These are phyloP conservation scores for Parnassius smintheus DNA, from an alignment of 2,888 invertebrate genomes.

Conservation along the genomic window DNA sequence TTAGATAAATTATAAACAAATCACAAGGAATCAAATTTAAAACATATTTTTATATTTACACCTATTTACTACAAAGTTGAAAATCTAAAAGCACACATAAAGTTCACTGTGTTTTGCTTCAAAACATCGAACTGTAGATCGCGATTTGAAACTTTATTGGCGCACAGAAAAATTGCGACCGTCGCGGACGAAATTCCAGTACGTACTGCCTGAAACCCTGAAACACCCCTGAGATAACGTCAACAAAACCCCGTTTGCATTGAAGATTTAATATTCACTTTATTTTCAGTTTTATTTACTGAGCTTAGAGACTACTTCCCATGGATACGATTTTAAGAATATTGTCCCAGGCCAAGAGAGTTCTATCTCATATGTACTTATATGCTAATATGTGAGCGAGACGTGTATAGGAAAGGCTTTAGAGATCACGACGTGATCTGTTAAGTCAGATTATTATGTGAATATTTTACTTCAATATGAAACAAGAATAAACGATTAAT, in stretches of 20 bases:
- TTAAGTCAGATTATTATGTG: too few relatives aligned
- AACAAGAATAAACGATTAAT: too few relatives aligned
- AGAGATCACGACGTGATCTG: background rate
- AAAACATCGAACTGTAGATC: slow-evolving; percentile 16
- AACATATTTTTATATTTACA: too few relatives aligned
- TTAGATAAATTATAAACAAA: too few relatives aligned
- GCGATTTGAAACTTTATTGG: slow-evolving; percentile 14
- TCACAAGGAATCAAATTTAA: too few relatives aligned
- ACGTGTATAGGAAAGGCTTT: slow-evolving; percentile 15
- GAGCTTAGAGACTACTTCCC: background rate
- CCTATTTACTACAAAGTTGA: too few relatives aligned
- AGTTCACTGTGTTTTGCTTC: background rate
- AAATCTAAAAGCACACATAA: background rate
- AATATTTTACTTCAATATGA: too few relatives aligned
- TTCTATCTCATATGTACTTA: slow-evolving; percentile 26
- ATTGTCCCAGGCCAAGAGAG: slow-evolving; percentile 15
- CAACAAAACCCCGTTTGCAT: slow-evolving; percentile 23
- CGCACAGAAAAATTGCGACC: slow-evolving; percentile 7
- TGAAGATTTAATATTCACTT: background rate
- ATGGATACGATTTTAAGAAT: background rate
- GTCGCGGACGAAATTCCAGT: slow-evolving; percentile 3
- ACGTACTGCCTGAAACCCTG: slow-evolving; percentile 21
- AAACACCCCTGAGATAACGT: slow-evolving; percentile 23
- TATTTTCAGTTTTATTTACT: slow-evolving; percentile 6
- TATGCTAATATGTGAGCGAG: background rate